Conservation (phyloP, 92 coral and sea anemone genomes). For the Montipora capitata region DNA sequence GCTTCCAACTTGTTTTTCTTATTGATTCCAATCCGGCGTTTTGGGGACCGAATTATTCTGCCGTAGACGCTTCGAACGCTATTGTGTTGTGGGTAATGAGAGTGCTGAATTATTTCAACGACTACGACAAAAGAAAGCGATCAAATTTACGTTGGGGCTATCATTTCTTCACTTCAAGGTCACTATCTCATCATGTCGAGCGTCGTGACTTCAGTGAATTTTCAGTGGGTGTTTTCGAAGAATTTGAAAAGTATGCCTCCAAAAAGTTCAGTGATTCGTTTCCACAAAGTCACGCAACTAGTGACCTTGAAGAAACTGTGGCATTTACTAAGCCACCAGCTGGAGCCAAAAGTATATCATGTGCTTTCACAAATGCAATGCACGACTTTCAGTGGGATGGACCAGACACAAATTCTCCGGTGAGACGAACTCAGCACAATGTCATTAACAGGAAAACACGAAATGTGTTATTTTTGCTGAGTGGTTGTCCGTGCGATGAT, state of each 20-base stretch:
- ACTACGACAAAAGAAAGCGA: conserved; percentile 24
- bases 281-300: conserved; percentile 21
- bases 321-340: conserved; percentile 46
- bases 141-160: conserved; percentile 90
- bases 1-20: conserved; percentile 30
- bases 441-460: conserved; percentile 38
- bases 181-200: conserved; percentile 83
- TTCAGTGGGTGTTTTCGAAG: conserved; percentile 78
- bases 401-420: conserved; percentile 89
- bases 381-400: conserved; percentile 96
- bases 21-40: conserved; percentile 46
- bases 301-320: not conserved
- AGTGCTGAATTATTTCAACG: conserved; percentile 81
- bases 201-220: conserved; percentile 92
- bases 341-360: conserved; percentile 84
- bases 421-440: conserved; percentile 68
- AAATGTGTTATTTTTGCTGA: conserved; percentile 87
- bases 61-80: conserved; percentile 50
- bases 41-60: conserved; percentile 19
- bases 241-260: conserved; percentile 82
- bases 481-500: conserved; percentile 81
- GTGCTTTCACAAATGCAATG: conserved; percentile 86
- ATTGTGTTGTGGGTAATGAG: conserved; percentile 87
- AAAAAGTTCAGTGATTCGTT: conserved; percentile 73
- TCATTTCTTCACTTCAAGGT: conserved; percentile 88